Percentiles rank a stretch among this genome's conserved stretches.
These are phyloP conservation scores for Microcebus jonahi DNA, from an alignment of 2,113 vertebrate species.

Conservation along the genomic window DNA sequence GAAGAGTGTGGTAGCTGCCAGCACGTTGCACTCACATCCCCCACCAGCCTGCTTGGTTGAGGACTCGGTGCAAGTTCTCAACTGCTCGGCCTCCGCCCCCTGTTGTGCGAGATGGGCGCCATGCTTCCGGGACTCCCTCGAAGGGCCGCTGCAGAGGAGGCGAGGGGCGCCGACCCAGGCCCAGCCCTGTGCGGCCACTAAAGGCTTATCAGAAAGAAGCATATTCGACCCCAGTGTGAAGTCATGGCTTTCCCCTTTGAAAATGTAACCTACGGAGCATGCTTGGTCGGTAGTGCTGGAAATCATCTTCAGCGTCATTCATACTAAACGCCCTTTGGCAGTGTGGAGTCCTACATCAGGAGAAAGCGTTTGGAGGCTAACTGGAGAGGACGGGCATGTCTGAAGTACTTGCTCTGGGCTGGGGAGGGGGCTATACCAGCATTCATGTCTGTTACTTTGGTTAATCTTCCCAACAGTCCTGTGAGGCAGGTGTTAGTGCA, in stretches of 20 bases:
- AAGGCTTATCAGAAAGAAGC: not conserved
- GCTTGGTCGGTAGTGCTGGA: not conserved
- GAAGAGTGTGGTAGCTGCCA: too few species aligned
- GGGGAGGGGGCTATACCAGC: not conserved
- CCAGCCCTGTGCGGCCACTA: not conserved
- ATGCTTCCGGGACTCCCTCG: not conserved
- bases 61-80: not conserved
- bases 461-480: not conserved
- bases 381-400: not conserved
- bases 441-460: not conserved
- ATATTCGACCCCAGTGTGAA: not conserved
- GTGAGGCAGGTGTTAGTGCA: too few species aligned
- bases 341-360: not conserved
- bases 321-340: not conserved
- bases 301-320: not conserved
- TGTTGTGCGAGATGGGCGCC: fast-evolving
- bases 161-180: fast-evolving
- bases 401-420: not conserved
- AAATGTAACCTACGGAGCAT: not conserved
- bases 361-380: not conserved
- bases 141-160: not conserved
- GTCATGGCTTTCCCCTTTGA: not conserved
- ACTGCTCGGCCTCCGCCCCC: not conserved
- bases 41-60: not conserved
- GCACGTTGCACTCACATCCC: not conserved